phyloP scores from a whole-genome alignment of 2,888 invertebrate genomes.

The Eupeodes luniger region DNA sequence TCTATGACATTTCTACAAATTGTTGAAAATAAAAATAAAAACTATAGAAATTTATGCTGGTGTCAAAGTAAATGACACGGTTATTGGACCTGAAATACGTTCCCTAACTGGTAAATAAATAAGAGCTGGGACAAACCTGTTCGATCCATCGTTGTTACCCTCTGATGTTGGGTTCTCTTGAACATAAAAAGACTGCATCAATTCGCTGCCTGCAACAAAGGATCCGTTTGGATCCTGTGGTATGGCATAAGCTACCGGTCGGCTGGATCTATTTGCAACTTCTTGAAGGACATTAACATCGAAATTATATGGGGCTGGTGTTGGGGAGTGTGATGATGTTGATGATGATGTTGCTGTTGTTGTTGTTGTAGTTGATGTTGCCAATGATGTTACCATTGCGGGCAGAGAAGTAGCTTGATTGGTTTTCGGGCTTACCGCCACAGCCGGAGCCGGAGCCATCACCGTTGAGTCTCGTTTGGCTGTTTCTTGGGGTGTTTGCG shows the following conservation, averaged over 20 bases:
- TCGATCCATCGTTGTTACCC: conserved; percentile 70
- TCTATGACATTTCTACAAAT: conserved; percentile 37
- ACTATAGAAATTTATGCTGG: conserved; percentile 88
- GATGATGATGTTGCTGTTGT: conserved; percentile 59
- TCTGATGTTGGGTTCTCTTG: conserved; percentile 85
- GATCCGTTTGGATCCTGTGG: conserved; percentile 84
- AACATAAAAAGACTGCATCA: conserved; percentile 97
- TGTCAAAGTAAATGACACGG: conserved; percentile 96
- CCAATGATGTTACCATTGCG: conserved; percentile 38
- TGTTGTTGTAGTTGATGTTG: conserved; percentile 59
- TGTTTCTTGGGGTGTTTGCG: conserved; percentile 78
- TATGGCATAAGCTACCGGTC: conserved; percentile 88
- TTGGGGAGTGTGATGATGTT: conserved; percentile 42
- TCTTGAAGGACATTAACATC: conserved; percentile 79
- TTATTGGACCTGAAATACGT: conserved; percentile 93
- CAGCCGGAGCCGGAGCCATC: no score
- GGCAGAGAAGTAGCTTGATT: conserved; percentile 64
- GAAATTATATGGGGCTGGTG: conserved; percentile 50
- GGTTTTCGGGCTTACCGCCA: conserved; percentile 53
- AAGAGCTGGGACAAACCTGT: conserved; percentile 93
- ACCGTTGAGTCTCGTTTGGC: conserved; percentile 75
- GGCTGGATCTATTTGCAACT: conserved; percentile 81
- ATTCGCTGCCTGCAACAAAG: conserved; percentile 81
- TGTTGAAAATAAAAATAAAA: conserved; percentile 31
- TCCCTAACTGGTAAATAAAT: conserved; percentile 97